Conservation (phyloP, 2,888 invertebrate species). For the Nephrotoma guestfalica region DNA sequence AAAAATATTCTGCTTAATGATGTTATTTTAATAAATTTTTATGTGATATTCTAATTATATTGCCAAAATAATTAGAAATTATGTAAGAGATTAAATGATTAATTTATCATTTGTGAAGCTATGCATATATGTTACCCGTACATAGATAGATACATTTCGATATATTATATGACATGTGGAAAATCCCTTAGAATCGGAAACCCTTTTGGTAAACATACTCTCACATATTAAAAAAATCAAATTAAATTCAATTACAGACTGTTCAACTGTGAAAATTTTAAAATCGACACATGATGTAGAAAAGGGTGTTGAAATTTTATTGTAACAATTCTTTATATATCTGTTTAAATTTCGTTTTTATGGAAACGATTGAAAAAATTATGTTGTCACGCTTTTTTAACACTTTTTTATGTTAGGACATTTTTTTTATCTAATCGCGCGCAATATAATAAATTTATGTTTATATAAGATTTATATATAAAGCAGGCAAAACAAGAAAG, state of each 20-base stretch:
- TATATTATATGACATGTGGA: neutral
- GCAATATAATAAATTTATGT: neutral
- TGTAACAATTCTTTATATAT: neutral
- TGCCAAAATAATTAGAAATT: neutral
- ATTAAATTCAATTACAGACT: neutral
- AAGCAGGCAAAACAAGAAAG: neutral
- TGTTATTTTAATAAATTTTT: neutral
- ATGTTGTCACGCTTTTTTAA: neutral
- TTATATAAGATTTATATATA: neutral
- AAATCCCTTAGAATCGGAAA: neutral
- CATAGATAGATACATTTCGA: neutral
- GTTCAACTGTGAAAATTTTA: neutral
- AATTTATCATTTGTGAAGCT: neutral
- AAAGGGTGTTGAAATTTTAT: neutral
- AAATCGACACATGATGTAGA: neutral
- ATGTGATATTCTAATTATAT: neutral
- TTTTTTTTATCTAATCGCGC: neutral
- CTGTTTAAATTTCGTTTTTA: neutral
- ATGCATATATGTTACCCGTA: neutral
- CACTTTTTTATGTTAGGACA: neutral
- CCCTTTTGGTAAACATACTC: neutral
- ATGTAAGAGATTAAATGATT: neutral
- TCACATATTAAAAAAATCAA: neutral
- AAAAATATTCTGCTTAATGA: neutral
- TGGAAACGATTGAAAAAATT: neutral